A percentile compares a stretch with the other conserved stretches of the same genome.
Conservation (phyloP, 1,140 invertebrate genomes). For the Gryon sp. region DNA sequence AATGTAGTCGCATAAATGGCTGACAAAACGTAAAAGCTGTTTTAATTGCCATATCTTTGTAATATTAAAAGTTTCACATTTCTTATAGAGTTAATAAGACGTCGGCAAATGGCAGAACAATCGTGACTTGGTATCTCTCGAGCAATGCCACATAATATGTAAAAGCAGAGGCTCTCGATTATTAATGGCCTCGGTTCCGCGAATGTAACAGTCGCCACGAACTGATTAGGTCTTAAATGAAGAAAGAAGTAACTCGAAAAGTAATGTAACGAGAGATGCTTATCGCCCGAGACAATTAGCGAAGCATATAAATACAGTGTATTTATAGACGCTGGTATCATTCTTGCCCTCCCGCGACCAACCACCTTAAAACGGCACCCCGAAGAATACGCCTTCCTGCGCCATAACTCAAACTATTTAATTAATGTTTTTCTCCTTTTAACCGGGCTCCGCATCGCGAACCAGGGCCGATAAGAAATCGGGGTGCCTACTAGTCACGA, state of each 20-base stretch:
- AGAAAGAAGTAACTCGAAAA: slow-evolving; percentile 72
- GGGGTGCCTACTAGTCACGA: slow-evolving; percentile 64
- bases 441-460: slow-evolving; percentile 58
- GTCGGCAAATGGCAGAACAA: slow-evolving; percentile 48
- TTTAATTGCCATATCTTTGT: slow-evolving; percentile 41
- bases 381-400: slow-evolving; percentile 57
- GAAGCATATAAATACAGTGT: slow-evolving; percentile 77
- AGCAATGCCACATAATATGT: slow-evolving; percentile 42
- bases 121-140: slow-evolving; percentile 43
- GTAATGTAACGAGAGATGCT: slow-evolving; percentile 77
- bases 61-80: slow-evolving; percentile 45
- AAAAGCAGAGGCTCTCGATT: slow-evolving; percentile 58
- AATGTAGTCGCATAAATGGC: too few relatives aligned
- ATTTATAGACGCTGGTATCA: slow-evolving; percentile 76
- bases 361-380: slow-evolving; percentile 55
- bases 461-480: slow-evolving; percentile 63
- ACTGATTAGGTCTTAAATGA: slow-evolving; percentile 66
- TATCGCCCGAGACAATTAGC: slow-evolving; percentile 79
- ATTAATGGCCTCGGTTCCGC: slow-evolving; percentile 60
- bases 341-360: slow-evolving; percentile 51
- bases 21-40: slow-evolving; percentile 23
- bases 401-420: slow-evolving; percentile 74
- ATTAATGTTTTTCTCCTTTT: slow-evolving; percentile 72
- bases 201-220: slow-evolving; percentile 64
- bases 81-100: slow-evolving; percentile 17